Evolutionary conservation across 2,888 invertebrate genomes (phyloP).

Genomic region (Morinoia aosen): DNA sequence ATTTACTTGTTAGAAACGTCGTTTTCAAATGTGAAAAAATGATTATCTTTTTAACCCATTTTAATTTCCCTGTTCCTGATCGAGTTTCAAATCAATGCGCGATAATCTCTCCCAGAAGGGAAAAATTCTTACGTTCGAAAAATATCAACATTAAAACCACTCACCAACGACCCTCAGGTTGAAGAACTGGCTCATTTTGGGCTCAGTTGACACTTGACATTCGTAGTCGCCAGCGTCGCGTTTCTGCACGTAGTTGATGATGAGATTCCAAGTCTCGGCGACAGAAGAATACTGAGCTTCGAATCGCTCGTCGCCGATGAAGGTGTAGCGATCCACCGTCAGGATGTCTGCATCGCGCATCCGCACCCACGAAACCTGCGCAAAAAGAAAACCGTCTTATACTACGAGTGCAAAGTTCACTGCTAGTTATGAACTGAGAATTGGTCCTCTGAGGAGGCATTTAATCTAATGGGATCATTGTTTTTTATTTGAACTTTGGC

Average conservation of each 20-base stretch:
- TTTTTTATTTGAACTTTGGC: too few species aligned
- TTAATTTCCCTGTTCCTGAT: too few species aligned
- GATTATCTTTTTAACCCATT: too few species aligned
- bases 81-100: too few species aligned
- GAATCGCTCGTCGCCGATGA: conserved; percentile 93
- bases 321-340: conserved; percentile 75
- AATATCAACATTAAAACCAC: conserved; percentile 36
- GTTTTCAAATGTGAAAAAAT: too few species aligned
- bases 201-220: conserved; percentile 70
- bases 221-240: conserved; percentile 69
- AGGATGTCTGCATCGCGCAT: conserved; percentile 69
- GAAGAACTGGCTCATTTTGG: conserved; percentile 70
- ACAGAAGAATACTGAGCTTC: conserved; percentile 87
- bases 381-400: neutral
- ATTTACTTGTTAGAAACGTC: too few species aligned
- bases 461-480: neutral
- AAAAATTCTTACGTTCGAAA: too few species aligned
- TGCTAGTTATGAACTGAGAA: neutral
- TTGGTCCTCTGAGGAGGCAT: neutral
- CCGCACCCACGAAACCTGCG: conserved; percentile 69
- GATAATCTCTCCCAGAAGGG: too few species aligned
- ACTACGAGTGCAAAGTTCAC: neutral
- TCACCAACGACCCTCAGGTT: conserved; percentile 69
- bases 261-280: conserved; percentile 90
- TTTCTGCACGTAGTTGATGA: conserved; percentile 74